These are phyloP conservation scores for Arctia plantaginis DNA, from an alignment of 2,888 invertebrate genomes.

Conservation along the genomic window DNA sequence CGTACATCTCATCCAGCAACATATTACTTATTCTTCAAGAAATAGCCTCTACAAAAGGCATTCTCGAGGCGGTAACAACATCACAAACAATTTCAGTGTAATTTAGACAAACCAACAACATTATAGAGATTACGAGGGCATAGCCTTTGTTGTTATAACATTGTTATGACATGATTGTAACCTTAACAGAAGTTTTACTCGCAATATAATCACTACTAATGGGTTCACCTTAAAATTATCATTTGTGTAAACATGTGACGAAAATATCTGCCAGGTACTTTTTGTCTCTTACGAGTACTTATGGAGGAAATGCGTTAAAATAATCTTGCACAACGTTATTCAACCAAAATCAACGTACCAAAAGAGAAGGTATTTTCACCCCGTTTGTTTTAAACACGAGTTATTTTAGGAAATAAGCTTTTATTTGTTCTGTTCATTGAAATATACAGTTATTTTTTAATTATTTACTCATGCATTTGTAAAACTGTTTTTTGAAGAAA, in stretches of 20 bases:
- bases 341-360: background rate
- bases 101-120: slow-evolving; percentile 15
- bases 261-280: background rate
- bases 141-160: slow-evolving; percentile 15
- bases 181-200: slow-evolving; percentile 5
- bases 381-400: background rate
- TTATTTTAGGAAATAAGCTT: background rate
- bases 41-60: background rate
- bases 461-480: background rate
- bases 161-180: slow-evolving; percentile 13
- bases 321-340: slow-evolving; percentile 6
- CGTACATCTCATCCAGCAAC: background rate
- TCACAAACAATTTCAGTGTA: slow-evolving; percentile 10
- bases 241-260: background rate
- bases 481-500: background rate
- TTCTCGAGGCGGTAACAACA: slow-evolving; percentile 7
- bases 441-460: background rate
- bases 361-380: slow-evolving; percentile 1
- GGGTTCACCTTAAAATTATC: slow-evolving; percentile 21
- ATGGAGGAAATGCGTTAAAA: slow-evolving; percentile 3
- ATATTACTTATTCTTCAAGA: background rate
- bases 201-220: slow-evolving; percentile 19
- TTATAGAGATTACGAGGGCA: slow-evolving; percentile 7
- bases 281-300: background rate
- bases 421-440: background rate